These are phyloP conservation scores for Myiopsitta monachus DNA, from an alignment of 2,113 vertebrate genomes.

Conservation along the genomic window DNA sequence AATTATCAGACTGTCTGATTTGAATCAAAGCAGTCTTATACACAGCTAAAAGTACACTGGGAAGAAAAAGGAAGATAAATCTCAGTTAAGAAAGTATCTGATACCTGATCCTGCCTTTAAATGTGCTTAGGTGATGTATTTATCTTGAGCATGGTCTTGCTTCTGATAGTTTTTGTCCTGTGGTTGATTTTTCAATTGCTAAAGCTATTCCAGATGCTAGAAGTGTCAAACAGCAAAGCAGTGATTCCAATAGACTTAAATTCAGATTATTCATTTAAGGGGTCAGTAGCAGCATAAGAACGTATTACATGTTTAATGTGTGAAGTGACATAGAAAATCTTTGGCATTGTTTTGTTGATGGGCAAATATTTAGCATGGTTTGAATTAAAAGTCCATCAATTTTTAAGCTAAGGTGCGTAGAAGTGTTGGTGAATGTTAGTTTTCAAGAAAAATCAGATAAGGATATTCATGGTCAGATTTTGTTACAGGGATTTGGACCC, in stretches of 20 bases:
- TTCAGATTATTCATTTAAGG: conserved; percentile 43
- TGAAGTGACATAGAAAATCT: neutral
- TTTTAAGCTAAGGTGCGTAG: neutral
- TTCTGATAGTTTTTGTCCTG: conserved; percentile 20
- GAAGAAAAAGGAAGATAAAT: conserved; percentile 19
- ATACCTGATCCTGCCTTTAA: conserved; percentile 27
- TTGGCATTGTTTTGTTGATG: neutral
- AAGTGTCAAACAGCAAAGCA: conserved; percentile 12
- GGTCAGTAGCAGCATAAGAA: conserved; percentile 22
- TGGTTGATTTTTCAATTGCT: conserved; percentile 2
- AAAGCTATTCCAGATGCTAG: conserved; percentile 58
- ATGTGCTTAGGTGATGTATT: conserved; percentile 2
- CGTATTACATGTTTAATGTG: neutral
- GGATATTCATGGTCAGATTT: neutral
- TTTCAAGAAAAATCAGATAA: neutral
- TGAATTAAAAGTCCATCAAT: neutral
- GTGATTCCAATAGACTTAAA: neutral
- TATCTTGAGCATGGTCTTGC: neutral
- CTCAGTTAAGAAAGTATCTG: conserved; percentile 4
- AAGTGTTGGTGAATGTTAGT: neutral
- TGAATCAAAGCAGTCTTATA: neutral
- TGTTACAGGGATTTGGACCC: neutral
- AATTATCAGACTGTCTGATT: neutral
- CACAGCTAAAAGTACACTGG: neutral
- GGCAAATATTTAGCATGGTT: neutral